Conservation (phyloP, 2,888 invertebrate species). For the Trissoscelio sp. region DNA sequence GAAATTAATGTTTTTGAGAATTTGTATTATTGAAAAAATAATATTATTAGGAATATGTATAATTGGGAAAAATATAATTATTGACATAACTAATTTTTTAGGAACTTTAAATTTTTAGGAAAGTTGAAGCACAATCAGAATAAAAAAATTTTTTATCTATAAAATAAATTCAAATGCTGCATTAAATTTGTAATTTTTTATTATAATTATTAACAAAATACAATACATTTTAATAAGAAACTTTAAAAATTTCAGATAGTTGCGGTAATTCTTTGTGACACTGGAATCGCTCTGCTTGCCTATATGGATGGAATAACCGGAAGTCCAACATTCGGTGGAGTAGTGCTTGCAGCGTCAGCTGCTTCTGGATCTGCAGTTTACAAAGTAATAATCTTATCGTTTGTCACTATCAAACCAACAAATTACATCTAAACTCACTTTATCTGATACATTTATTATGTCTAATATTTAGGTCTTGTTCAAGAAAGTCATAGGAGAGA, state of each 20-base stretch:
- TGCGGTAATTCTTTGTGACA: slow-evolving; percentile 96
- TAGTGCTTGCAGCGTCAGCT: slow-evolving; percentile 94
- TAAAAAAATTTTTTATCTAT: too few species aligned
- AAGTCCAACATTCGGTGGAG: slow-evolving; percentile 94
- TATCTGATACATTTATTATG: background rate
- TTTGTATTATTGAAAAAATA: too few species aligned
- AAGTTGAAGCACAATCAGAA: too few species aligned
- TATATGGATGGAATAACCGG: slow-evolving; percentile 98
- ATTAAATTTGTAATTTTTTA: too few species aligned
- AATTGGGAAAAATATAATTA: too few species aligned
- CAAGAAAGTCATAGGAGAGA: slow-evolving; percentile 96
- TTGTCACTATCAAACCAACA: background rate
- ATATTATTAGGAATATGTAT: too few species aligned
- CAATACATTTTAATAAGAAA: background rate
- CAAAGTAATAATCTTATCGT: slow-evolving; percentile 86
- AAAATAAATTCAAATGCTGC: too few species aligned
- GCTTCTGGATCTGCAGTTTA: slow-evolving; percentile 97
- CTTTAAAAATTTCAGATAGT: slow-evolving; percentile 88
- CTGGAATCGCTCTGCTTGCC: slow-evolving; percentile 95
- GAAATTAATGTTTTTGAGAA: too few species aligned
- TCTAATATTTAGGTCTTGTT: slow-evolving; percentile 90
- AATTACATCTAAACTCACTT: background rate
- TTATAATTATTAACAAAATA: background rate
- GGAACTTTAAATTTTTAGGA: too few species aligned
- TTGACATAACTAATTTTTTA: too few species aligned